Percentiles rank a stretch among this genome's conserved stretches.
phyloP scores from a whole-genome alignment of 1,140 invertebrate species.

The Neuroterus valhalla region DNA sequence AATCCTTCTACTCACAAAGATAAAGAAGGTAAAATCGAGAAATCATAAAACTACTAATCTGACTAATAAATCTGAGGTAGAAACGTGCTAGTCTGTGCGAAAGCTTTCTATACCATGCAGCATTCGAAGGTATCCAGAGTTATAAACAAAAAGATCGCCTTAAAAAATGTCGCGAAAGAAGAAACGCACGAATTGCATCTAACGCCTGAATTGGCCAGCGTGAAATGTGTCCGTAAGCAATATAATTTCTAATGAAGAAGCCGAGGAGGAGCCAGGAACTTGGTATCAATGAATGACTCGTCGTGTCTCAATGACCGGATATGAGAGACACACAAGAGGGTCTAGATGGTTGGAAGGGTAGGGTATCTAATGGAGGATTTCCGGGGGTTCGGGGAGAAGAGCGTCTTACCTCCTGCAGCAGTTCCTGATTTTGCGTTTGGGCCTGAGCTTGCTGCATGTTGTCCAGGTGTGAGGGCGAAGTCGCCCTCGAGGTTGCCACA shows the following conservation, averaged over 20 bases:
- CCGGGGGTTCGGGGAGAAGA: constrained; percentile 10
- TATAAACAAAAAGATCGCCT: background rate
- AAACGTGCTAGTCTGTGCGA: constrained; percentile 47
- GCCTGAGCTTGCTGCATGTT: constrained; percentile 46
- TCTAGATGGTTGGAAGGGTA: constrained; percentile 9
- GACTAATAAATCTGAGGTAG: constrained; percentile 6
- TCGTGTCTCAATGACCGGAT: constrained; percentile 44
- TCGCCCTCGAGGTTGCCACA: constrained; percentile 39
- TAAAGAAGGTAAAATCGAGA: background rate
- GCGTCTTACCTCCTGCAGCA: constrained; percentile 71
- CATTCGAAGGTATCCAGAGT: constrained; percentile 44
- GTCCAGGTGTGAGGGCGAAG: constrained; percentile 42
- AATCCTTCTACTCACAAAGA: background rate
- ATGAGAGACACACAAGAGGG: constrained; percentile 36
- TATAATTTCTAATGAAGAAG: constrained; percentile 15
- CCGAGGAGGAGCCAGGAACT: constrained; percentile 35
- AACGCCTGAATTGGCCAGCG: constrained; percentile 13
- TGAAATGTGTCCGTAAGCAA: constrained; percentile 34
- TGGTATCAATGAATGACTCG: constrained; percentile 41
- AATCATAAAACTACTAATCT: background rate
- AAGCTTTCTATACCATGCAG: constrained; percentile 52
- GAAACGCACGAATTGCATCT: background rate
- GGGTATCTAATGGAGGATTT: constrained; percentile 4
- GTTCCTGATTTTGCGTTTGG: constrained; percentile 69
- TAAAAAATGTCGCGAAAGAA: background rate